phyloP scores from a whole-genome alignment of 2,113 vertebrate genomes.

The Peromyscus californicus region DNA sequence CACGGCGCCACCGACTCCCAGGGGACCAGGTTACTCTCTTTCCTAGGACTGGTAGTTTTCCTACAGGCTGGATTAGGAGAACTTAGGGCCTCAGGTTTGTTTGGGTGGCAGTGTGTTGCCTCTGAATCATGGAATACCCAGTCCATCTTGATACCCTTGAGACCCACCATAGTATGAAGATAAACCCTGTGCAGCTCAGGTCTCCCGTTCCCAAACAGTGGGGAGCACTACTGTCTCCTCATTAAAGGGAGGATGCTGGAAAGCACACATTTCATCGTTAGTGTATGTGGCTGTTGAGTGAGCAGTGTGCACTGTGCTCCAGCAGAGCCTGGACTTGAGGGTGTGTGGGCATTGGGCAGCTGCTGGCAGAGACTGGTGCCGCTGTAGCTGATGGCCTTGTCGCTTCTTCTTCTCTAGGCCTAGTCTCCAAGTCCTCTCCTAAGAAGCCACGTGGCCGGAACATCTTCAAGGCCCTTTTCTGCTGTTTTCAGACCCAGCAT shows the following conservation, averaged over 20 bases:
- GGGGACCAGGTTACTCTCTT: neutral
- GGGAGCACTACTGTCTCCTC: neutral
- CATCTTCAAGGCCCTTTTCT: slow-evolving; percentile 93
- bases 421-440: slow-evolving; percentile 90
- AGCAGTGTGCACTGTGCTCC: neutral
- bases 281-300: neutral
- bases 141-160: neutral
- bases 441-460: slow-evolving; percentile 93
- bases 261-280: neutral
- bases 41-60: neutral
- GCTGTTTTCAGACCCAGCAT: slow-evolving; percentile 92
- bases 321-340: neutral
- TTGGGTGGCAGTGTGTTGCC: neutral
- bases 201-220: neutral
- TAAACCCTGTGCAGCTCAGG: neutral
- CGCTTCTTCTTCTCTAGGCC: slow-evolving; percentile 82
- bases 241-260: neutral
- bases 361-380: neutral
- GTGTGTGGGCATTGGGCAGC: accelerated
- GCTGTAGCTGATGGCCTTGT: neutral
- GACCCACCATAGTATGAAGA: neutral
- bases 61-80: neutral
- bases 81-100: neutral
- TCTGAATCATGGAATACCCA: neutral
- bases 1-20: neutral